phyloP scores from a whole-genome alignment of 2,797 vertebrate species.

The Sylvia borin region DNA sequence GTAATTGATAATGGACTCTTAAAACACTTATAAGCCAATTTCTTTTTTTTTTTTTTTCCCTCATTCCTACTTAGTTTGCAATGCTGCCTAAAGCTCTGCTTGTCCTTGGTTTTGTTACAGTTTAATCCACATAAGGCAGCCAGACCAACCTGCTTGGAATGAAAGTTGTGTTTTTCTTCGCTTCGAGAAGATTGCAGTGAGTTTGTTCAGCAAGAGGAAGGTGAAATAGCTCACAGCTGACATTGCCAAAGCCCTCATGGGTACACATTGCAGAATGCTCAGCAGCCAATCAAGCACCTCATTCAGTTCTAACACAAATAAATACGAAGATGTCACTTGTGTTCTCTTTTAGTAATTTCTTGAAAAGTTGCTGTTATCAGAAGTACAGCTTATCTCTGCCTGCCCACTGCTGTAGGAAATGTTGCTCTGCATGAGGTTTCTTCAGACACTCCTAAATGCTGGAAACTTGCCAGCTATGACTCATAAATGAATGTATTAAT shows the following conservation, averaged over 20 bases:
- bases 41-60: background rate
- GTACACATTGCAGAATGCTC: fast-evolving
- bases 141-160: background rate
- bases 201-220: background rate
- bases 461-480: background rate
- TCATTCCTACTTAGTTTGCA: background rate
- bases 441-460: background rate
- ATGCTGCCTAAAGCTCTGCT: background rate
- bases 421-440: background rate
- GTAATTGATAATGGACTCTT: background rate
- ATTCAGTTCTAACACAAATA: background rate
- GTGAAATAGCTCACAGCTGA: background rate
- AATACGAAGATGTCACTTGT: background rate
- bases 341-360: background rate
- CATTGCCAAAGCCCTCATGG: background rate
- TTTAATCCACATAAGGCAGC: background rate
- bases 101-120: background rate
- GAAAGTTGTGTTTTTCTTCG: background rate
- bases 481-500: background rate
- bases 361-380: background rate
- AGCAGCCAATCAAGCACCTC: background rate
- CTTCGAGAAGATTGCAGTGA: background rate
- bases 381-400: background rate
- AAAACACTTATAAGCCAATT: background rate
- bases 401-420: background rate